Evolutionary conservation across 2,113 vertebrate species (phyloP).

Genomic region (Dipodomys ordii): DNA sequence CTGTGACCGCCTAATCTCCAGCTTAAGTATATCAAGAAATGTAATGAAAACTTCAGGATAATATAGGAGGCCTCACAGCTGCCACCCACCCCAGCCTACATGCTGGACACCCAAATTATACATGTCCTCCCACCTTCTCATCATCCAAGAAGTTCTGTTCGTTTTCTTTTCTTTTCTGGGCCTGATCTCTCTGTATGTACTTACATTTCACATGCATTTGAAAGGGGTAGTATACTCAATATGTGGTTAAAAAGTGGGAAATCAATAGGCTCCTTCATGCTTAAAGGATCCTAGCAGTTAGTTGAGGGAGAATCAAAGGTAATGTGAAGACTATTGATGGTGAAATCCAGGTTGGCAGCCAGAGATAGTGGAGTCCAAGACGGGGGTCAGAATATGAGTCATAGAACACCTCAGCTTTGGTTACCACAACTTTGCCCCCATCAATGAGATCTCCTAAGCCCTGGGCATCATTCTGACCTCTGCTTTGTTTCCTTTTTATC

Average conservation of each 20-base stretch:
- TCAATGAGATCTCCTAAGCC: background rate
- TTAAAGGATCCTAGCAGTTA: background rate
- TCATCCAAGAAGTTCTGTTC: background rate
- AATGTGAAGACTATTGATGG: background rate
- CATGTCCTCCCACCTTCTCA: background rate
- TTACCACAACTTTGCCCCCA: background rate
- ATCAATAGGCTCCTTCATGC: background rate
- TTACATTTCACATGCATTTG: background rate
- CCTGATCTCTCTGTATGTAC: background rate
- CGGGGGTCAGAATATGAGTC: background rate
- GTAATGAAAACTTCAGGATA: background rate
- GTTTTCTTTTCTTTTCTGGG: background rate
- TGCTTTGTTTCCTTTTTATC: background rate
- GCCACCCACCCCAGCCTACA: background rate
- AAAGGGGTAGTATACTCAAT: background rate
- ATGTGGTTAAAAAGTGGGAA: background rate
- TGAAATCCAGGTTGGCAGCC: background rate
- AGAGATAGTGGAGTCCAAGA: background rate
- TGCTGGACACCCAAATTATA: background rate
- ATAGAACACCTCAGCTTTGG: background rate
- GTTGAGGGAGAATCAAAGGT: background rate
- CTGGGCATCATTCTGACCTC: background rate
- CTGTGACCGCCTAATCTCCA: background rate
- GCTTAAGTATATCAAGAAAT: background rate
- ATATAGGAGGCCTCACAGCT: background rate